These are phyloP conservation scores for Andrena bicolor DNA, from an alignment of 2,888 invertebrate genomes.

Conservation along the genomic window DNA sequence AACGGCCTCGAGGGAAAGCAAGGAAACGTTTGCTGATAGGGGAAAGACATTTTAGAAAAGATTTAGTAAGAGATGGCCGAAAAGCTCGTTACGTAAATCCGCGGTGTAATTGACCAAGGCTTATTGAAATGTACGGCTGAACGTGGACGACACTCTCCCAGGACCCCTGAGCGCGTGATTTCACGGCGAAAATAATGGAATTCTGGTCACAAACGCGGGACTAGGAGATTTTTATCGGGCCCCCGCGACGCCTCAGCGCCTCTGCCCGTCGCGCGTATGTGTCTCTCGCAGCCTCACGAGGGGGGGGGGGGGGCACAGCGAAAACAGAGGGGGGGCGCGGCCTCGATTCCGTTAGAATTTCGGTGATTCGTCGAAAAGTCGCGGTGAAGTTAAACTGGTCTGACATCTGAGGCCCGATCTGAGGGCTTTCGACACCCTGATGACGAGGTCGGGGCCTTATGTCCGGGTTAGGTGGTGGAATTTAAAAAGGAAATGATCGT, in stretches of 20 bases:
- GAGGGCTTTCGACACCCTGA: constrained; percentile 25
- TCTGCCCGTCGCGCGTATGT: constrained; percentile 73
- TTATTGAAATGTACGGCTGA: constrained; percentile 77
- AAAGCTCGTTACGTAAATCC: constrained; percentile 63
- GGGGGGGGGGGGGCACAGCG: too few species aligned
- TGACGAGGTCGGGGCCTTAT: neutral
- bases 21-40: neutral
- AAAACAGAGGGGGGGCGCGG: constrained; percentile 6
- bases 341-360: constrained; percentile 43
- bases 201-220: constrained; percentile 80
- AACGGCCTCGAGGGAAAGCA: constrained; percentile 4
- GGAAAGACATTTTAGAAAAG: neutral
- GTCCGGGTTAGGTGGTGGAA: neutral
- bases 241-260: constrained; percentile 76
- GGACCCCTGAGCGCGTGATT: constrained; percentile 78
- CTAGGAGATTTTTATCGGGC: constrained; percentile 80
- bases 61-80: neutral
- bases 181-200: constrained; percentile 79
- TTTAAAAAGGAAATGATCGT: neutral
- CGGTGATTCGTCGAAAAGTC: constrained; percentile 22
- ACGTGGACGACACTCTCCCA: constrained; percentile 76
- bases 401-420: neutral
- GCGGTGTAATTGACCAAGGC: constrained; percentile 68
- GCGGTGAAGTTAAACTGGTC: constrained; percentile 11
- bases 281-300: constrained; percentile 5